Conservation (phyloP, 1,140 invertebrate genomes). For the Chironomus tepperi region DNA sequence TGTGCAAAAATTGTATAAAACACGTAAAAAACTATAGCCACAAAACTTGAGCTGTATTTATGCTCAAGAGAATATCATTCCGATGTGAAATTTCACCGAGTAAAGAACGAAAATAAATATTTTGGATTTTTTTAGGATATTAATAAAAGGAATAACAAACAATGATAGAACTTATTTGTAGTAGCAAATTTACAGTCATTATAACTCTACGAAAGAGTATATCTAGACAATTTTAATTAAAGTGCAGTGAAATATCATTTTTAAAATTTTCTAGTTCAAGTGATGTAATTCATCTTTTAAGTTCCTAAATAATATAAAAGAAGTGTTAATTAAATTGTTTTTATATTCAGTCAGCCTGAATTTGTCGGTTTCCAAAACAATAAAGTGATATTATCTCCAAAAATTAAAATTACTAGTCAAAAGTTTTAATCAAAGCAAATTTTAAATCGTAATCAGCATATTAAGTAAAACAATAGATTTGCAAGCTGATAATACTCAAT, state of each 20-base stretch:
- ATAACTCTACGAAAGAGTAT: neutral
- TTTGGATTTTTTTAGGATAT: neutral
- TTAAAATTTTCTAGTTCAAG: neutral
- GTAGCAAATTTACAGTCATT: neutral
- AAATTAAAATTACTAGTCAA: neutral
- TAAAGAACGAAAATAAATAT: neutral
- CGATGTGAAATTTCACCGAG: neutral
- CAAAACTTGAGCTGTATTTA: too few species aligned
- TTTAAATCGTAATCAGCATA: neutral
- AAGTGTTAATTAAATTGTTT: neutral
- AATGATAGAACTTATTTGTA: constrained; percentile 3
- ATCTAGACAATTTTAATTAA: neutral
- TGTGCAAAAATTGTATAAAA: neutral
- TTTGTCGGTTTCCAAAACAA: too few species aligned
- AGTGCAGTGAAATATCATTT: neutral
- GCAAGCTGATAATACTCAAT: neutral
- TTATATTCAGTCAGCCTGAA: too few species aligned
- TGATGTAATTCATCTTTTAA: neutral
- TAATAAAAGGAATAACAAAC: neutral
- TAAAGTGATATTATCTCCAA: too few species aligned
- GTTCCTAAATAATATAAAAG: neutral
- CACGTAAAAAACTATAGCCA: too few species aligned
- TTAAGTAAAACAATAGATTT: neutral
- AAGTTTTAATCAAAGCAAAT: neutral
- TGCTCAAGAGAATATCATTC: neutral